Evolutionary conservation across 2,113 vertebrate genomes (phyloP).

Genomic region (Eurypyga helias): DNA sequence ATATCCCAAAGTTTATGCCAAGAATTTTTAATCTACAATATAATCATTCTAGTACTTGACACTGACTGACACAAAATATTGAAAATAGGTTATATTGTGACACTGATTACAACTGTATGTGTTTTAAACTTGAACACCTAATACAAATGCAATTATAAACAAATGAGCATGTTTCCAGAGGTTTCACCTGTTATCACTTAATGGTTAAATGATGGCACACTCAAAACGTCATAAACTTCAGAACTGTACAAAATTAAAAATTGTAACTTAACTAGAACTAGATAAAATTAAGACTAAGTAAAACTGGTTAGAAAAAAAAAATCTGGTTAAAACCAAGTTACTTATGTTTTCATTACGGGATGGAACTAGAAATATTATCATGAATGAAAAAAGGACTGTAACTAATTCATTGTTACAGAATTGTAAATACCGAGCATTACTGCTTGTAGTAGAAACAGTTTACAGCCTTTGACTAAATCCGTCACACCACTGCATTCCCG

Average conservation of each 20-base stretch:
- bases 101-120: background rate
- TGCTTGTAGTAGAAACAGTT: background rate
- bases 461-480: background rate
- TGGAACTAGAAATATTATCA: background rate
- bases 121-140: background rate
- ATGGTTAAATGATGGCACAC: background rate
- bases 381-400: background rate
- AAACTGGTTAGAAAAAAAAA: background rate
- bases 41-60: background rate
- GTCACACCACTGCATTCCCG: background rate
- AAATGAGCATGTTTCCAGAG: background rate
- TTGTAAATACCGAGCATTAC: background rate
- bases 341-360: background rate
- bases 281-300: background rate
- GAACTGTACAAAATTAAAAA: background rate
- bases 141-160: background rate
- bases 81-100: background rate
- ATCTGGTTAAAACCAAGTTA: background rate
- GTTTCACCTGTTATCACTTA: fast-evolving
- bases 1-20: background rate
- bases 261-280: background rate
- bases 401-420: background rate
- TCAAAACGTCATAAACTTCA: background rate
- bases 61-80: background rate
- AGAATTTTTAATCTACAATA: background rate